These are phyloP conservation scores for Polydrusus pterygomalis DNA, from an alignment of 2,888 invertebrate genomes.

Conservation along the genomic window DNA sequence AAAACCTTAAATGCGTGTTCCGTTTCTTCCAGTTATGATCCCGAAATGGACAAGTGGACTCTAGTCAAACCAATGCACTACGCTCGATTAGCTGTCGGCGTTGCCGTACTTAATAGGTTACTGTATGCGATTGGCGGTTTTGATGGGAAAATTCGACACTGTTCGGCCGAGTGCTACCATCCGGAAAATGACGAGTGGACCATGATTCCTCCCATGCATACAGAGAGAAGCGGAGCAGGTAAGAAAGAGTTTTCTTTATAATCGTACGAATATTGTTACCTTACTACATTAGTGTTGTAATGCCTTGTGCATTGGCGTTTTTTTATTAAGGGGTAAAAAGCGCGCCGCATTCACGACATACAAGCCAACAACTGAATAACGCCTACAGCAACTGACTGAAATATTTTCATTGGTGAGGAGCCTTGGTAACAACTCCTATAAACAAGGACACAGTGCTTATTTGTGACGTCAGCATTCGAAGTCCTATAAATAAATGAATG, in stretches of 20 bases:
- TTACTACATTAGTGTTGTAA: too few species aligned
- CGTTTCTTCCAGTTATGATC: slow-evolving; percentile 83
- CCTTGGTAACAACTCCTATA: too few species aligned
- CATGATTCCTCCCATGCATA: slow-evolving; percentile 85
- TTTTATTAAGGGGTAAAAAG: too few species aligned
- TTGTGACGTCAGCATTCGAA: too few species aligned
- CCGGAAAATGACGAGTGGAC: slow-evolving; percentile 95
- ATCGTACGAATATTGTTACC: neutral
- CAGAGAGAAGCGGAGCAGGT: slow-evolving; percentile 90
- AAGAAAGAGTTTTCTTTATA: slow-evolving; percentile 42
- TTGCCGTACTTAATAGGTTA: slow-evolving; percentile 85
- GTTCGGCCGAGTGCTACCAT: slow-evolving; percentile 92
- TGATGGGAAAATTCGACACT: slow-evolving; percentile 86
- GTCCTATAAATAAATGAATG: too few species aligned
- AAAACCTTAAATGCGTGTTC: too few species aligned
- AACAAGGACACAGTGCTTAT: too few species aligned
- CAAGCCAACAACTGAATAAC: too few species aligned
- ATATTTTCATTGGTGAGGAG: too few species aligned
- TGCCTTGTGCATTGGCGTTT: too few species aligned
- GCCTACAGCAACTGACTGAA: too few species aligned
- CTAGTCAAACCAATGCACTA: slow-evolving; percentile 83
- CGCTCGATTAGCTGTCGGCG: slow-evolving; percentile 87
- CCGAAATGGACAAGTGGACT: slow-evolving; percentile 89
- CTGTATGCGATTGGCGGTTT: slow-evolving; percentile 88
- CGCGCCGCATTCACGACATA: too few species aligned